Conservation (phyloP, 2,888 invertebrate genomes). For the Gisinianus flammeolus region DNA sequence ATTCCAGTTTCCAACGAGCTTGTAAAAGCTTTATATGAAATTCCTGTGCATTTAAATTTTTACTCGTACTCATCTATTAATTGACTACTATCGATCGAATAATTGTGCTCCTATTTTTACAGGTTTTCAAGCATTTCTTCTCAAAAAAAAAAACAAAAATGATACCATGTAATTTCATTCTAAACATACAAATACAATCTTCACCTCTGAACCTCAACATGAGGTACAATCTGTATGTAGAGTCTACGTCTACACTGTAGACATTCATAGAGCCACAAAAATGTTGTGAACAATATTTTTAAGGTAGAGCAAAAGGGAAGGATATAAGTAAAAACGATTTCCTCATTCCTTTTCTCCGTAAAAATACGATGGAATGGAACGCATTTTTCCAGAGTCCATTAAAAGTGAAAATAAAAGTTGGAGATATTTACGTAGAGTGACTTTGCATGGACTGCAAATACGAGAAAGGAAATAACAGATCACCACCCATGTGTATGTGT, state of each 20-base stretch:
- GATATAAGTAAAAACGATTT: neutral
- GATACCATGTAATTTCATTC: neutral
- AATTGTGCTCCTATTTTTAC: no score
- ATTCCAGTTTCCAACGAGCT: no score
- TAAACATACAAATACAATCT: neutral
- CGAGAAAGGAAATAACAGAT: neutral
- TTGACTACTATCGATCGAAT: no score
- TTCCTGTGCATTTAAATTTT: no score
- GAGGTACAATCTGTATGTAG: no score
- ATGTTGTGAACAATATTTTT: no score
- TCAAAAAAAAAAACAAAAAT: neutral
- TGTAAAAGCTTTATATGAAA: no score
- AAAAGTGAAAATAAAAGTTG: conserved; percentile 23
- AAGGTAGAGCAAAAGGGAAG: no score
- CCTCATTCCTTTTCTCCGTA: neutral
- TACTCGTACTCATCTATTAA: no score
- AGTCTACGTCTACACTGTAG: no score
- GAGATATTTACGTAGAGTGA: conserved; percentile 13
- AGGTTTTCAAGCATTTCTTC: neutral
- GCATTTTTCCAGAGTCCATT: conserved; percentile 23
- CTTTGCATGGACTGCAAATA: neutral
- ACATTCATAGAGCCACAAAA: no score
- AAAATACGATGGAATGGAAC: neutral
- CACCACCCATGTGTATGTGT: neutral
- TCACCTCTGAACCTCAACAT: no score